Evolutionary conservation across 1,140 invertebrate genomes (phyloP).

Genomic region (Scaptomyza graminum): DNA sequence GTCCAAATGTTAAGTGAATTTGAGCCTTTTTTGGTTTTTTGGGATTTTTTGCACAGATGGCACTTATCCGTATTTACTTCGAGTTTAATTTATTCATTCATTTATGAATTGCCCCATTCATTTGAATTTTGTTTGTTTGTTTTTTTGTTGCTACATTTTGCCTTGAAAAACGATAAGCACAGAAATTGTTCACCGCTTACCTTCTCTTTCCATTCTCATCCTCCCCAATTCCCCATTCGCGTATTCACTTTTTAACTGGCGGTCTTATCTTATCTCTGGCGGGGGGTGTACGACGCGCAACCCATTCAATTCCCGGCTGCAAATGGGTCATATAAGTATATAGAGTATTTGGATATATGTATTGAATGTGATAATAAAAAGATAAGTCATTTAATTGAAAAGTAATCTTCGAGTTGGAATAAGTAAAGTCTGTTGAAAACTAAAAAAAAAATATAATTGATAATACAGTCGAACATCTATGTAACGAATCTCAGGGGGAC

Average conservation of each 20-base stretch:
- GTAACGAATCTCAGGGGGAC: too few relatives aligned
- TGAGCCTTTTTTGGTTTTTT: not conserved
- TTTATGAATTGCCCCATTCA: conserved; percentile 19
- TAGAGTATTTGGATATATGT: conserved; percentile 8
- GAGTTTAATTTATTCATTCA: conserved; percentile 10
- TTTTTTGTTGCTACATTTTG: too few relatives aligned
- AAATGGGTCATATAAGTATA: conserved; percentile 28
- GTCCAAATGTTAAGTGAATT: conserved; percentile 40
- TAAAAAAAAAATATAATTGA: not conserved
- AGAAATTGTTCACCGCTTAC: not conserved
- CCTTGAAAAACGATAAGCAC: conserved; percentile 18
- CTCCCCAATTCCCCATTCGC: conserved; percentile 12
- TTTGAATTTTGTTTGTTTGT: not conserved
- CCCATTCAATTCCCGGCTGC: conserved; percentile 10
- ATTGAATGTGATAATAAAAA: conserved; percentile 29
- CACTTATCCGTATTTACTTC: too few relatives aligned
- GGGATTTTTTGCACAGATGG: not conserved
- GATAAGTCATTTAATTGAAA: conserved; percentile 6
- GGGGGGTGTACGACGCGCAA: not conserved
- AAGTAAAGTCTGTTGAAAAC: not conserved
- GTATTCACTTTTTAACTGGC: conserved; percentile 9
- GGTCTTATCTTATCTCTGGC: conserved; percentile 41
- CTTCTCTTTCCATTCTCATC: not conserved
- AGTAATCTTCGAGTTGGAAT: conserved; percentile 15
- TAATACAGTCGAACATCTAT: too few relatives aligned